A percentile compares a stretch with the other conserved stretches of the same genome.
These are phyloP conservation scores for Caenorhabditis angaria DNA, from an alignment of 2,888 invertebrate genomes.

Conservation along the genomic window DNA sequence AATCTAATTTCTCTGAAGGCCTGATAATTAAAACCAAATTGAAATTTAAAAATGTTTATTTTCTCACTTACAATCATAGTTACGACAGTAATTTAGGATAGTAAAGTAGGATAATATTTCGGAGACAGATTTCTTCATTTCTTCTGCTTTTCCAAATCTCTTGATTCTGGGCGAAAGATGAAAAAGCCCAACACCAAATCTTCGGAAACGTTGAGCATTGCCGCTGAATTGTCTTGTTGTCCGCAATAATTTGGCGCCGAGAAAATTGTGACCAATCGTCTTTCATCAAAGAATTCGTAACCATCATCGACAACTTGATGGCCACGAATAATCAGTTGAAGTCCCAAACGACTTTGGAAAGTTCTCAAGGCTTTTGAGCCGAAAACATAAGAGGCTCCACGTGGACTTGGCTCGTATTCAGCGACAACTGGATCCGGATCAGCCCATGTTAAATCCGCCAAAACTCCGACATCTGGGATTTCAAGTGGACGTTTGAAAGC, in stretches of 20 bases:
- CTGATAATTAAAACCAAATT: not conserved
- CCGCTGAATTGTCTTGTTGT: conserved; percentile 59
- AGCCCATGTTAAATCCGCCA: conserved; percentile 53
- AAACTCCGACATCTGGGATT: conserved; percentile 36
- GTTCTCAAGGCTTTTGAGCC: conserved; percentile 47
- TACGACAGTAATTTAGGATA: too few relatives aligned
- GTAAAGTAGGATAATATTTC: too few relatives aligned
- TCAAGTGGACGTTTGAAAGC: conserved; percentile 38
- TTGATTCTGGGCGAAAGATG: too few relatives aligned
- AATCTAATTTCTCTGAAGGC: not conserved
- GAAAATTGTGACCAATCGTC: conserved; percentile 46
- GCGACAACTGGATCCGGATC: conserved; percentile 44
- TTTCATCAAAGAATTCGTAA: conserved; percentile 40
- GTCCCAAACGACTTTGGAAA: conserved; percentile 43
- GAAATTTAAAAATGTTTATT: too few relatives aligned
- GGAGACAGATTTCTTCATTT: too few relatives aligned
- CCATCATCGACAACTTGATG: conserved; percentile 51
- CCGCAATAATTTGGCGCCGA: conserved; percentile 49
- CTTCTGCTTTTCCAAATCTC: too few relatives aligned
- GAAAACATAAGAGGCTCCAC: conserved; percentile 51
- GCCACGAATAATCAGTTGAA: conserved; percentile 51
- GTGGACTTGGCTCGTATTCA: conserved; percentile 46
- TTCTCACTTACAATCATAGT: too few relatives aligned
- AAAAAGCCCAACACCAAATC: too few relatives aligned
- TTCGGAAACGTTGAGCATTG: conserved; percentile 57